Conservation (phyloP, 2,888 invertebrate species). For the Dendrolimus houi region DNA sequence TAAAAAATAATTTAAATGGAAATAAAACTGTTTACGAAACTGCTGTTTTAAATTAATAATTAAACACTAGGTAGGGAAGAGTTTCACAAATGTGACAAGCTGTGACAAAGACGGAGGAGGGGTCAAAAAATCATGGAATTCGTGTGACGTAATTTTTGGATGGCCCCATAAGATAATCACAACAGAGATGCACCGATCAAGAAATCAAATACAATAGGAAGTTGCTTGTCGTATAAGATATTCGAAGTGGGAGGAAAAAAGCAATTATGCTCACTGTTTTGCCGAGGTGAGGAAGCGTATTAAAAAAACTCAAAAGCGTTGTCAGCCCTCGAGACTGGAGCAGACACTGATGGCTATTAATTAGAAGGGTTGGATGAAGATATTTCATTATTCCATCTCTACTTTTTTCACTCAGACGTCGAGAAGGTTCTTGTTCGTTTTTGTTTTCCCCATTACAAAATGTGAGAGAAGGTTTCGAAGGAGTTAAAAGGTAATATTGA, state of each 20-base stretch:
- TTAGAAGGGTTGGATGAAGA: slow-evolving; percentile 74
- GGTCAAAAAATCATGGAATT: too few relatives aligned
- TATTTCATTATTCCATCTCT: slow-evolving; percentile 68
- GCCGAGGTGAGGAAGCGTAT: slow-evolving; percentile 72
- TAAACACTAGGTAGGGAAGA: too few relatives aligned
- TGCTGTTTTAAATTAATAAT: too few relatives aligned
- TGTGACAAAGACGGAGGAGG: too few relatives aligned
- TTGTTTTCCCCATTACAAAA: slow-evolving; percentile 8
- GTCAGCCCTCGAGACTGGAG: slow-evolving; percentile 64
- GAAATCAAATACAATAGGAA: neutral
- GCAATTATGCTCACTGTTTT: slow-evolving; percentile 69
- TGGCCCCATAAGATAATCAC: too few relatives aligned
- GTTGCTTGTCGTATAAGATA: neutral
- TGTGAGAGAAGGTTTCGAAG: slow-evolving; percentile 6
- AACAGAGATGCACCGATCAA: too few relatives aligned
- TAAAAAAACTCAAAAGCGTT: slow-evolving; percentile 71
- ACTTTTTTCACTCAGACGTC: slow-evolving; percentile 25
- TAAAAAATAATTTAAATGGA: too few relatives aligned
- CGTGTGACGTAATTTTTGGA: too few relatives aligned
- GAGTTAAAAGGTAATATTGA: neutral
- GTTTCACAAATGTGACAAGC: too few relatives aligned
- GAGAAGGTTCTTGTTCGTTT: slow-evolving; percentile 18
- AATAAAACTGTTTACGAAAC: too few relatives aligned
- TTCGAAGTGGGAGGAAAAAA: slow-evolving; percentile 38
- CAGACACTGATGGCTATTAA: slow-evolving; percentile 75